A percentile compares a stretch with the other conserved stretches of the same genome.
Conservation (phyloP, 1,140 invertebrate species). For the Drosophila arawakana region DNA sequence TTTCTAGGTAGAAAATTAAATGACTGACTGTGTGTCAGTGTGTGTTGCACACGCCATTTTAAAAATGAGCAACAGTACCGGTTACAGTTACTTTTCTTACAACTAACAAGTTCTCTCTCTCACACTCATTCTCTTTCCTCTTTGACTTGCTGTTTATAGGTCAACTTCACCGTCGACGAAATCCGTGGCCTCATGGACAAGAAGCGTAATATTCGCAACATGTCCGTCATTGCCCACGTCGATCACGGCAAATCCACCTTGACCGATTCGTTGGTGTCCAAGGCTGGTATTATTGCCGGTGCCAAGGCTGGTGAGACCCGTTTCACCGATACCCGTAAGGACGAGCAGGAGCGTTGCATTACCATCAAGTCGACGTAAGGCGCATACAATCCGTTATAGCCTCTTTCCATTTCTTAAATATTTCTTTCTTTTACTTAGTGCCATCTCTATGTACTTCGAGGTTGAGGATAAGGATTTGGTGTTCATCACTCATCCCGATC, state of each 20-base stretch:
- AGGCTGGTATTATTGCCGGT: constrained; percentile 99
- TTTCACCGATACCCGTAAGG: constrained; percentile 99
- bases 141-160: constrained; percentile 87
- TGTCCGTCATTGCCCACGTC: constrained; percentile 99
- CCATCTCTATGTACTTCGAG: constrained; percentile 99
- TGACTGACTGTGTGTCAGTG: not conserved
- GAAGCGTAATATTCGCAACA: constrained; percentile 99
- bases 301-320: constrained; percentile 99
- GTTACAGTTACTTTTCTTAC: constrained; percentile 8
- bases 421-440: constrained; percentile 86
- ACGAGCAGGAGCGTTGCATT: constrained; percentile 99
- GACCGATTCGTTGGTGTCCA: constrained; percentile 99
- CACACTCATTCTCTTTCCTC: constrained; percentile 14
- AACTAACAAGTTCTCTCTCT: not conserved
- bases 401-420: not conserved
- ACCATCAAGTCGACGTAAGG: constrained; percentile 99
- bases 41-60: constrained; percentile 58
- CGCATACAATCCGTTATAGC: not conserved
- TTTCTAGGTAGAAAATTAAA: too few relatives aligned
- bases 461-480: constrained; percentile 95
- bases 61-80: constrained; percentile 45
- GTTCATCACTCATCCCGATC: constrained; percentile 95
- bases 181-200: constrained; percentile 99
- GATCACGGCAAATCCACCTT: constrained; percentile 99
- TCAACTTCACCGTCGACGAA: constrained; percentile 99